phyloP scores from a whole-genome alignment of 1,140 invertebrate genomes.

The Sarcophaga bullata region DNA sequence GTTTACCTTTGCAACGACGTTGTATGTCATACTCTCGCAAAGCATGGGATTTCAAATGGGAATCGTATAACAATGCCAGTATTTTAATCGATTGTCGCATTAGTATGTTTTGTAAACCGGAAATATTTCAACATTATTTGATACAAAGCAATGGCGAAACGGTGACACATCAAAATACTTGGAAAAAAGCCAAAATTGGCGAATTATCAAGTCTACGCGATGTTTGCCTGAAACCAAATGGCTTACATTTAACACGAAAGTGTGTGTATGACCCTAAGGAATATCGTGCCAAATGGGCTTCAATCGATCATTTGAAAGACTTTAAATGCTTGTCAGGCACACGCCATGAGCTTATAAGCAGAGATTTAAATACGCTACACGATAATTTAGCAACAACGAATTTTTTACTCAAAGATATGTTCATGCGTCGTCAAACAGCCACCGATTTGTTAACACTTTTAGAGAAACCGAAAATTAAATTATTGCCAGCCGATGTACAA shows the following conservation, averaged over 20 bases:
- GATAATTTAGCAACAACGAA: slow-evolving; percentile 41
- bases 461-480: slow-evolving; percentile 41
- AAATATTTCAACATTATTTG: slow-evolving; percentile 44
- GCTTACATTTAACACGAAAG: slow-evolving; percentile 54
- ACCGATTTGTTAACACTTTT: slow-evolving; percentile 48
- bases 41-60: neutral
- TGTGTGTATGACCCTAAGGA: slow-evolving; percentile 42
- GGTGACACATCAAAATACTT: slow-evolving; percentile 46
- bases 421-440: slow-evolving; percentile 34
- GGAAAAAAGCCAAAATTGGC: slow-evolving; percentile 52
- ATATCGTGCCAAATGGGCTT: slow-evolving; percentile 45
- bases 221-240: slow-evolving; percentile 52
- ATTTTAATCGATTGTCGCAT: slow-evolving; percentile 8
- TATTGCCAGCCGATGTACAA: slow-evolving; percentile 53
- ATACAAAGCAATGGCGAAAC: slow-evolving; percentile 13
- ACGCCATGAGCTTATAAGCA: slow-evolving; percentile 47
- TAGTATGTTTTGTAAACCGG: slow-evolving; percentile 32
- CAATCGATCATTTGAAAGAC: slow-evolving; percentile 45
- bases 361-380: slow-evolving; percentile 49
- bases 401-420: neutral
- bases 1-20: slow-evolving; percentile 18
- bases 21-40: neutral
- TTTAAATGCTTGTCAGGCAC: slow-evolving; percentile 43
- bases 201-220: slow-evolving; percentile 51
- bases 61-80: neutral